Evolutionary conservation across 2,113 vertebrate genomes (phyloP).

Genomic region (Dinomys branickii): DNA sequence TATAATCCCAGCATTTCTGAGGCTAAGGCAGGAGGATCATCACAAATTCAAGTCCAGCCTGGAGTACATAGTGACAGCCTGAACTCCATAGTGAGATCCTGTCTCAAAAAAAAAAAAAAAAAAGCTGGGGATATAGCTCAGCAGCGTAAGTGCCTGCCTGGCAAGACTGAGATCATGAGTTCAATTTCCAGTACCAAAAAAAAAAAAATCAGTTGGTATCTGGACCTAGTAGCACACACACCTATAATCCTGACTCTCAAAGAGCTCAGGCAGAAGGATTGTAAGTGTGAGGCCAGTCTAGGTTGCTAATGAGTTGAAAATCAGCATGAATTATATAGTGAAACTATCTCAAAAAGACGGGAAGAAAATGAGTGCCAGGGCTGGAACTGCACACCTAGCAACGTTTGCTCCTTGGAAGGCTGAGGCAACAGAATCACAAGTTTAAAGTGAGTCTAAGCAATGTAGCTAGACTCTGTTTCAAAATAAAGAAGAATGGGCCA

Average conservation of each 20-base stretch:
- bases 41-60: background rate
- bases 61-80: background rate
- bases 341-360: background rate
- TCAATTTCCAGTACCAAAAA: too few relatives aligned
- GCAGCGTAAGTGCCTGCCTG: too few relatives aligned
- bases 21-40: background rate
- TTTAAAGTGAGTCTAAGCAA: background rate
- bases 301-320: background rate
- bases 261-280: background rate
- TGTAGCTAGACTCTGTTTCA: background rate
- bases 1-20: background rate
- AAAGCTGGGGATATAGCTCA: too few relatives aligned
- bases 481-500: background rate
- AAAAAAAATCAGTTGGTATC: background rate
- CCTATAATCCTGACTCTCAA: background rate
- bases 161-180: too few relatives aligned
- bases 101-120: background rate
- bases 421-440: background rate
- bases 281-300: background rate
- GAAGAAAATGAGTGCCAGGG: background rate
- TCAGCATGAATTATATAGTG: background rate
- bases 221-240: background rate
- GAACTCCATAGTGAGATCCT: background rate
- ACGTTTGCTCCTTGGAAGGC: background rate
- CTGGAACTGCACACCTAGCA: background rate